These are phyloP conservation scores for Sesia bembeciformis DNA, from an alignment of 2,888 invertebrate species.

Conservation along the genomic window DNA sequence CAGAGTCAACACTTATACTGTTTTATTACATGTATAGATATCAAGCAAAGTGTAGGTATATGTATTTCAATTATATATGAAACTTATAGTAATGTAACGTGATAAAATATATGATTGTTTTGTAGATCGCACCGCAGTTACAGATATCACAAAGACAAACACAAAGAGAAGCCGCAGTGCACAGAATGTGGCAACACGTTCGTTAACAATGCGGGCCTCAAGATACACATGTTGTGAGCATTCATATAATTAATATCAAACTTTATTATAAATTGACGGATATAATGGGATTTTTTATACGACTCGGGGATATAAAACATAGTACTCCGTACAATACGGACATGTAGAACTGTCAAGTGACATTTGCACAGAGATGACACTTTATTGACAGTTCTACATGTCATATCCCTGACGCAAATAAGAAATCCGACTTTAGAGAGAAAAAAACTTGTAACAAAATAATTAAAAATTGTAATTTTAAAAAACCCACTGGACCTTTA, in stretches of 20 bases:
- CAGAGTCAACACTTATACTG: neutral
- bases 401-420: too few species aligned
- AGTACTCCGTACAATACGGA: too few species aligned
- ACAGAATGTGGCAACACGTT: constrained; percentile 37
- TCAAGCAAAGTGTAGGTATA: neutral
- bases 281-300: too few species aligned
- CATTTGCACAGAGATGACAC: too few species aligned
- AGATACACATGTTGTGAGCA: constrained; percentile 50
- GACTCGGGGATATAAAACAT: too few species aligned
- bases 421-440: too few species aligned
- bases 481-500: too few species aligned
- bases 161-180: constrained; percentile 34
- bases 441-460: too few species aligned
- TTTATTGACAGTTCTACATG: neutral
- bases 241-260: neutral
- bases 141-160: constrained; percentile 49
- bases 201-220: constrained; percentile 30
- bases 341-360: too few species aligned
- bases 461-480: too few species aligned
- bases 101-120: neutral
- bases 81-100: neutral
- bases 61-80: neutral
- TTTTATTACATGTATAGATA: neutral
- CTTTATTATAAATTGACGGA: too few species aligned
- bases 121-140: constrained; percentile 37